Evolutionary conservation across 30 jellyfish, hydroid and myxozoan genomes (phyloP).

Genomic region (Cassiopea andromeda): DNA sequence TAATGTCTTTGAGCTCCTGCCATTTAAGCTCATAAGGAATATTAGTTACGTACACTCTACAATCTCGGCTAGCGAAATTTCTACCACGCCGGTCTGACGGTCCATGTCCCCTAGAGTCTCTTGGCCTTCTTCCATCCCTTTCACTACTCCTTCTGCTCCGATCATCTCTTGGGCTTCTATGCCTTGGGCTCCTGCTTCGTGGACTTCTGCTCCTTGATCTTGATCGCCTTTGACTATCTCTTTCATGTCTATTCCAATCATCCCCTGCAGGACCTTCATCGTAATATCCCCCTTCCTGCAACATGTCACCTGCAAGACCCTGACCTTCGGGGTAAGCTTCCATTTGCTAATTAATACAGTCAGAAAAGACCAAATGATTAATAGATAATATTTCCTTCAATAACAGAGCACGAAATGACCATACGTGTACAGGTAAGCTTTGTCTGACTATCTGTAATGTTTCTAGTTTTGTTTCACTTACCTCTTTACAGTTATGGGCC

Average conservation of each 20-base stretch:
- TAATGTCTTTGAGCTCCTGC: slow-evolving; percentile 94
- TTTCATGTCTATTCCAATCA: slow-evolving; percentile 25
- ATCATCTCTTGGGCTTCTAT: slow-evolving; percentile 42
- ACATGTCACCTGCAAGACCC: not conserved
- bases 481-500: not conserved
- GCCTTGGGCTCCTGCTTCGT: slow-evolving; percentile 56
- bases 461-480: no score
- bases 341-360: not conserved
- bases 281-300: slow-evolving; percentile 6
- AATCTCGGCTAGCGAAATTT: slow-evolving; percentile 72
- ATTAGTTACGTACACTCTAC: slow-evolving; percentile 93
- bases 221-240: slow-evolving; percentile 13
- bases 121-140: slow-evolving; percentile 40
- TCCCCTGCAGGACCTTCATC: slow-evolving; percentile 35
- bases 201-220: slow-evolving; percentile 52
- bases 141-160: slow-evolving; percentile 54
- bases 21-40: slow-evolving; percentile 87
- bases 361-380: not conserved
- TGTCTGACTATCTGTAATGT: not conserved
- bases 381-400: no score
- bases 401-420: not conserved
- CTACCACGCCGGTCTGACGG: slow-evolving; percentile 40
- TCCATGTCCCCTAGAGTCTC: slow-evolving; percentile 30
- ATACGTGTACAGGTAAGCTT: not conserved
- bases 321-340: not conserved